A percentile compares a stretch with the other conserved stretches of the same genome.
These are phyloP conservation scores for Murina feae DNA, from an alignment of 2,113 vertebrate species.

Conservation along the genomic window DNA sequence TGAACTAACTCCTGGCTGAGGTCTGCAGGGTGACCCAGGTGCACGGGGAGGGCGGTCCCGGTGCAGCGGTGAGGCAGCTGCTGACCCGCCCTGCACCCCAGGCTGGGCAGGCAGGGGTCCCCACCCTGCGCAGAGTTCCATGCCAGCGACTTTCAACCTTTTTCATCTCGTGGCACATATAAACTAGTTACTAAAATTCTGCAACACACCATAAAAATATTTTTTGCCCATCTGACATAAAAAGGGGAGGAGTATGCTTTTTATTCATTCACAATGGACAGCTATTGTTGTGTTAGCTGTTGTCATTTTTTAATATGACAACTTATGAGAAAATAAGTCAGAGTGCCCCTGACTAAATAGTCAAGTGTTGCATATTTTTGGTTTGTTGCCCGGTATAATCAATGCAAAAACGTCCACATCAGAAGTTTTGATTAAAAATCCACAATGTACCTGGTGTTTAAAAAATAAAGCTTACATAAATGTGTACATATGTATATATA, in stretches of 20 bases:
- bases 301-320: background rate
- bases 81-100: too few species aligned
- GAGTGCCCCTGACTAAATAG: background rate
- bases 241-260: too few species aligned
- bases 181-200: background rate
- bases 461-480: background rate
- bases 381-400: background rate
- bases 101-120: background rate
- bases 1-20: background rate
- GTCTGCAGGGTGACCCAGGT: background rate
- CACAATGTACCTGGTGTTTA: background rate
- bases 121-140: background rate
- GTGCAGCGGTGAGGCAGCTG: background rate
- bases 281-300: background rate
- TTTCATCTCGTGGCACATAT: background rate
- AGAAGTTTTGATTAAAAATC: background rate
- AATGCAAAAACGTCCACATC: background rate
- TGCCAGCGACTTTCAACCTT: background rate
- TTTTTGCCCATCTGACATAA: background rate
- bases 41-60: fast-evolving
- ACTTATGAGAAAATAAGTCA: background rate
- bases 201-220: background rate
- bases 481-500: too few species aligned
- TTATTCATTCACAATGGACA: background rate
- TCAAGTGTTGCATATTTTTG: background rate